A percentile compares a stretch with the other conserved stretches of the same genome.
These are phyloP conservation scores for Picathartes gymnocephalus DNA, from an alignment of 2,113 vertebrate species.

Conservation along the genomic window DNA sequence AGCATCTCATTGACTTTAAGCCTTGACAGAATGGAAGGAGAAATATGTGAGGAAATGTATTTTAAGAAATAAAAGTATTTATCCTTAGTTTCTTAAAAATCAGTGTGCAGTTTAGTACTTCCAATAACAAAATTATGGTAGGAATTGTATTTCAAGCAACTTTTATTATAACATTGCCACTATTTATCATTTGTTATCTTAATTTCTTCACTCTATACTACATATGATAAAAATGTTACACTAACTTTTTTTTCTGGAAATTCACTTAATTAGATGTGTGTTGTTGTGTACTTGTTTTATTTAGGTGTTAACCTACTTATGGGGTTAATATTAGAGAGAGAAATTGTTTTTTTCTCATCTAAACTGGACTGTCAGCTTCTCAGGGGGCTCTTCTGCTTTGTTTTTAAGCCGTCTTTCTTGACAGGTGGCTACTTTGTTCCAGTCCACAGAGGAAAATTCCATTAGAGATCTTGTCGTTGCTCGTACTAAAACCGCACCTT, in stretches of 20 bases:
- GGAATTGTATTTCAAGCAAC: not conserved
- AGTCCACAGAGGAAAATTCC: conserved; percentile 70
- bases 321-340: not conserved
- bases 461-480: conserved; percentile 65
- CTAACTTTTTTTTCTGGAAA: not conserved
- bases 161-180: not conserved
- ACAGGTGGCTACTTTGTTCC: conserved; percentile 63
- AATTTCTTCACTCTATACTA: not conserved
- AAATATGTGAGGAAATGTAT: not conserved
- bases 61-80: not conserved
- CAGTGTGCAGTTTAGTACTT: not conserved
- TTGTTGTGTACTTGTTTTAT: not conserved
- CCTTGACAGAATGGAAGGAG: not conserved
- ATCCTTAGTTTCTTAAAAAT: not conserved
- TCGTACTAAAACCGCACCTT: conserved; percentile 61
- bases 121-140: not conserved
- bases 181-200: not conserved
- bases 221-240: not conserved
- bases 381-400: not conserved
- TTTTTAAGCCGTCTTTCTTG: conserved; percentile 56
- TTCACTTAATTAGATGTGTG: not conserved
- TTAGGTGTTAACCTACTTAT: not conserved
- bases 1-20: not conserved
- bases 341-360: conserved; percentile 19
- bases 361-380: conserved; percentile 66